Evolutionary conservation across 1,140 invertebrate genomes (phyloP).

Genomic region (Euwallacea fornicatus): DNA sequence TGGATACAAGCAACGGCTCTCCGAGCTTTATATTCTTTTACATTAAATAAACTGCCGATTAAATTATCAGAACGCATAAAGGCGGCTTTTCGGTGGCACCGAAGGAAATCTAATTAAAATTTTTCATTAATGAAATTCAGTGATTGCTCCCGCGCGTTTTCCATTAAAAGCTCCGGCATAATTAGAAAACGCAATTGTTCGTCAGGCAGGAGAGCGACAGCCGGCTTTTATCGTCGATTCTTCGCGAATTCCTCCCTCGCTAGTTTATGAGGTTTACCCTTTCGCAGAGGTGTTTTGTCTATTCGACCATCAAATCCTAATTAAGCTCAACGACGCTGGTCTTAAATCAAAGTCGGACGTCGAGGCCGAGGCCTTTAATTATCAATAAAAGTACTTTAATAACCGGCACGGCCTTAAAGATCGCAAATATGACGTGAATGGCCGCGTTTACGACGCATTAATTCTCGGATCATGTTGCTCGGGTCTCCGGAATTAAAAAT

Average conservation of each 20-base stretch:
- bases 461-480: constrained; percentile 36
- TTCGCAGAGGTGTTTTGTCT: not conserved
- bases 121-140: constrained; percentile 24
- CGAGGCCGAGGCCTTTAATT: constrained; percentile 22
- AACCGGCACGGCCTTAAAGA: constrained; percentile 28
- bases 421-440: constrained; percentile 34
- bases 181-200: constrained; percentile 29
- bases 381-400: constrained; percentile 34
- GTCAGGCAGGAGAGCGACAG: constrained; percentile 6
- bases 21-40: too few species aligned
- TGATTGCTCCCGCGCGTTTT: constrained; percentile 19
- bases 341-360: constrained; percentile 30
- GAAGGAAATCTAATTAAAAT: constrained; percentile 12
- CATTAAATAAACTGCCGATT: too few species aligned
- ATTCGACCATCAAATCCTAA: constrained; percentile 9
- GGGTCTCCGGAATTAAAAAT: not conserved
- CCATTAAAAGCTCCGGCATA: constrained; percentile 13
- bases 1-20: too few species aligned
- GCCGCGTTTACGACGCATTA: constrained; percentile 26
- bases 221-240: constrained; percentile 16
- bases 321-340: constrained; percentile 2
- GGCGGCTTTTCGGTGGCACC: too few species aligned
- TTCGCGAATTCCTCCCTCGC: constrained; percentile 13
- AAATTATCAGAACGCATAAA: too few species aligned
- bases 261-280: constrained; percentile 19